Evolutionary conservation across 1,140 invertebrate species (phyloP).

Genomic region (Fopius arisanus): DNA sequence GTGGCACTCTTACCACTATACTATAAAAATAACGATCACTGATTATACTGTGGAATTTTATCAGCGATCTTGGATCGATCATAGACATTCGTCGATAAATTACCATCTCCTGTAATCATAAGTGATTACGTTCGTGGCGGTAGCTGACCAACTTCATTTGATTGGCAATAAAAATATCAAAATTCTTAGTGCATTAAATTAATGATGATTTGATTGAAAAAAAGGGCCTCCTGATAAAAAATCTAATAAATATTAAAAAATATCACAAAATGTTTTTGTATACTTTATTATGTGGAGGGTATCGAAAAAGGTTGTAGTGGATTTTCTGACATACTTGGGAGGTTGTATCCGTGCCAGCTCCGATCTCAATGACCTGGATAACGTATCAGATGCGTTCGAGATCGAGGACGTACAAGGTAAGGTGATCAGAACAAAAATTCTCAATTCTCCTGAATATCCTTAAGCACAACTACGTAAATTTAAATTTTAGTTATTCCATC

Average conservation of each 20-base stretch:
- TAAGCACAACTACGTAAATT: neutral
- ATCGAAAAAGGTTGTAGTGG: constrained; percentile 44
- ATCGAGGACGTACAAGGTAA: constrained; percentile 46
- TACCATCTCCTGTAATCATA: no score
- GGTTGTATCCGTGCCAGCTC: constrained; percentile 39
- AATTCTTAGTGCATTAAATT: neutral
- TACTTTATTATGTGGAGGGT: constrained; percentile 53
- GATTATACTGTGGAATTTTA: no score
- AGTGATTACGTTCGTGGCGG: neutral
- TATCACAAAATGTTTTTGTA: constrained; percentile 44
- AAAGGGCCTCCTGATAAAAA: neutral
- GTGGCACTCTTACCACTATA: no score
- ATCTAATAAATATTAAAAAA: constrained; percentile 4
- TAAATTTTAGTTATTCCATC: constrained; percentile 5
- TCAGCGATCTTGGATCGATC: no score
- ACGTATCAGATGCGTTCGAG: constrained; percentile 41
- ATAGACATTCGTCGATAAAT: no score
- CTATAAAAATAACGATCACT: no score
- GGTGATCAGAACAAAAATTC: neutral
- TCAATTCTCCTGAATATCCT: neutral
- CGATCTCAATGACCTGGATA: constrained; percentile 41
- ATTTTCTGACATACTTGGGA: constrained; percentile 41
- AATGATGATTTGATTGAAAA: neutral
- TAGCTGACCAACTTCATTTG: neutral
- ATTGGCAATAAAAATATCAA: neutral